Conservation (phyloP, 1,140 invertebrate genomes). For the Eulimnadia texana region DNA sequence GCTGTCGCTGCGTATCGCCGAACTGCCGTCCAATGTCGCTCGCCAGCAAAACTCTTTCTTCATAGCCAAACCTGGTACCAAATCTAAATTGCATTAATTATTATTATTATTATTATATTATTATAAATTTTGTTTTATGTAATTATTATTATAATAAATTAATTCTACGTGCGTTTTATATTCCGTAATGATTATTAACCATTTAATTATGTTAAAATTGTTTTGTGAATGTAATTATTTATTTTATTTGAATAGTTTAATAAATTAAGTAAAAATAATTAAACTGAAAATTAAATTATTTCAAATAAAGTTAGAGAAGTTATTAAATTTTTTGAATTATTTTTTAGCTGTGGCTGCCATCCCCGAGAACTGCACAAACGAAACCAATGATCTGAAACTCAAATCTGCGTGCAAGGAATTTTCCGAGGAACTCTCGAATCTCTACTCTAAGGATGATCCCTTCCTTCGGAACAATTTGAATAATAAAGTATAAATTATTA, state of each 20-base stretch:
- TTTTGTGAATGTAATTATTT: not conserved
- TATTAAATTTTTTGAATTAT: too few species aligned
- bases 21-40: slow-evolving; percentile 84
- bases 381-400: not conserved
- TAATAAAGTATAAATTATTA: not conserved
- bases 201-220: too few species aligned
- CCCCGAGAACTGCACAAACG: not conserved
- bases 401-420: not conserved
- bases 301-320: too few species aligned
- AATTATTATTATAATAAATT: too few species aligned
- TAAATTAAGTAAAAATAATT: too few species aligned
- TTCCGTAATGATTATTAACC: too few species aligned
- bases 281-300: too few species aligned
- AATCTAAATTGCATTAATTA: slow-evolving; percentile 22
- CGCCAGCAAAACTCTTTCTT: slow-evolving; percentile 43
- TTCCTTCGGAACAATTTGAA: not conserved
- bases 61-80: slow-evolving; percentile 32
- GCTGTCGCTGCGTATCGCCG: slow-evolving; percentile 78
- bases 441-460: not conserved
- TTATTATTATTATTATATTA: too few species aligned
- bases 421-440: not conserved
- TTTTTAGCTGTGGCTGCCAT: too few species aligned
- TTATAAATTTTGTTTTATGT: too few species aligned
- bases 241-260: not conserved
- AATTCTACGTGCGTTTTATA: too few species aligned